Percentiles rank a stretch among this genome's conserved stretches.
Conservation (phyloP, 2,888 invertebrate species). For the Tiphia femorata region DNA sequence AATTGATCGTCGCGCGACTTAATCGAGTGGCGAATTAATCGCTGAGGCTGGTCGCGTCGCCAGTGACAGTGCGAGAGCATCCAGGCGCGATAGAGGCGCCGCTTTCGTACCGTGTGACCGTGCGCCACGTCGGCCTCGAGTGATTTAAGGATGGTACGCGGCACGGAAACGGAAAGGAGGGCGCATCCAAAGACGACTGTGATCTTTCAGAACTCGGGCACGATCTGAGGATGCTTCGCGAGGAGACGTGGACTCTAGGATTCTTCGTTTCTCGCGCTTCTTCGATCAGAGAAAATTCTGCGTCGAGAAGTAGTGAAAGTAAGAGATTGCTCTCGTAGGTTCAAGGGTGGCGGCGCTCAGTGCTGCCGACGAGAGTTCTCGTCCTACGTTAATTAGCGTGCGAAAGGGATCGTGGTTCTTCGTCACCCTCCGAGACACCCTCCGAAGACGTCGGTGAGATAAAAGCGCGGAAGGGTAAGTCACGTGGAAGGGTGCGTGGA, state of each 20-base stretch:
- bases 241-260: too few species aligned
- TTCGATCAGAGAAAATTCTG: too few species aligned
- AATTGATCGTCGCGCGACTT: slow-evolving; percentile 42
- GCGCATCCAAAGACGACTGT: too few species aligned
- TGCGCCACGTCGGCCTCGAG: neutral
- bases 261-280: too few species aligned
- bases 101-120: too few species aligned
- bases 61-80: slow-evolving; percentile 30
- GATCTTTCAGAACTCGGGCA: too few species aligned
- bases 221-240: too few species aligned
- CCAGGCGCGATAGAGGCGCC: slow-evolving; percentile 29
- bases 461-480: neutral
- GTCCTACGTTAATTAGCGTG: neutral
- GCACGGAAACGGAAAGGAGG: neutral
- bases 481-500: neutral
- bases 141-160: slow-evolving; percentile 1
- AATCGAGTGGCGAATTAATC: slow-evolving; percentile 45
- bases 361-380: too few species aligned
- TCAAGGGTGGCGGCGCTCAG: too few species aligned
- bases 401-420: neutral
- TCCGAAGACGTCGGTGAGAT: neutral
- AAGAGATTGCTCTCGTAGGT: neutral
- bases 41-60: slow-evolving; percentile 34
- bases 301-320: too few species aligned
- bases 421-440: neutral